phyloP scores from a whole-genome alignment of 2,888 invertebrate species.

The Eubasilissa splendida region DNA sequence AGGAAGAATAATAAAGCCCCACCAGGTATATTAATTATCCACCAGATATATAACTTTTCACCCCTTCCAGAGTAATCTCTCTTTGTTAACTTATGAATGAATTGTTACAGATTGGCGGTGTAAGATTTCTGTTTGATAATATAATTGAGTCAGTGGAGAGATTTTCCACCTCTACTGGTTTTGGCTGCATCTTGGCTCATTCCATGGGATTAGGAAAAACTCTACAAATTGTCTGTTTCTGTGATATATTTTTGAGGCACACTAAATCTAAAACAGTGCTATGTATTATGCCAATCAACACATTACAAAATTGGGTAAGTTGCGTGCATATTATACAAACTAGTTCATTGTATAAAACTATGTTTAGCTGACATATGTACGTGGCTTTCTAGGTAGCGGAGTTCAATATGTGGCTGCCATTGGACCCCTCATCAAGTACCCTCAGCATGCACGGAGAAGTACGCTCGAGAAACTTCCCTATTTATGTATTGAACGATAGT shows the following conservation, averaged over 20 bases:
- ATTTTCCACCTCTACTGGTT: slow-evolving; percentile 90
- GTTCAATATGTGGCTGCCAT: slow-evolving; percentile 97
- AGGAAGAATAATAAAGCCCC: slow-evolving; percentile 92
- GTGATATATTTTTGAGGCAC: slow-evolving; percentile 94
- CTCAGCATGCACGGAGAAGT: slow-evolving; percentile 78
- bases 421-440: slow-evolving; percentile 74
- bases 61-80: too few relatives aligned
- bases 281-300: slow-evolving; percentile 98
- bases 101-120: slow-evolving; percentile 84
- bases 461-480: slow-evolving; percentile 86
- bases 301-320: slow-evolving; percentile 94
- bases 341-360: background rate
- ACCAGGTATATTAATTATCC: slow-evolving; percentile 78
- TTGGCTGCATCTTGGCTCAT: slow-evolving; percentile 98
- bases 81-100: background rate
- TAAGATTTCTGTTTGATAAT: slow-evolving; percentile 96
- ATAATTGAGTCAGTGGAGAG: slow-evolving; percentile 94
- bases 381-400: slow-evolving; percentile 84
- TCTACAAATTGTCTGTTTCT: slow-evolving; percentile 94
- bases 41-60: too few relatives aligned
- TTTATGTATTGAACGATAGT: slow-evolving; percentile 94
- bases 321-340: background rate
- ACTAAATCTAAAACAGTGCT: slow-evolving; percentile 91
- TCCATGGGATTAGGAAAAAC: slow-evolving; percentile 99
- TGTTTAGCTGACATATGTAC: background rate